Evolutionary conservation across 2,888 invertebrate species (phyloP), one percentile per base, ranked within the genome.

Genomic region (Acleris emargana): DNA sequence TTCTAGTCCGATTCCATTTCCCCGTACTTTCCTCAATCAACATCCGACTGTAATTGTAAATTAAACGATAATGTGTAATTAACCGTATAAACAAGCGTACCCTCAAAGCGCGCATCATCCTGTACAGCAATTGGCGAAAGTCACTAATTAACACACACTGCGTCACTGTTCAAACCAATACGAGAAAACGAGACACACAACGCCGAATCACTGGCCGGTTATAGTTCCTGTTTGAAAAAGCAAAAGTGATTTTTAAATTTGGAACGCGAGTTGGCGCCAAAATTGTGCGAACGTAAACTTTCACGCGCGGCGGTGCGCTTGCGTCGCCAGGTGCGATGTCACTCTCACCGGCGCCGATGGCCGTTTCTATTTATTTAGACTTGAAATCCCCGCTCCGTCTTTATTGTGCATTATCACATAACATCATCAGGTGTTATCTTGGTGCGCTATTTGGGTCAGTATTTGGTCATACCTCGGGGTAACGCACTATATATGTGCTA

Each of bases 291-390:
- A 54, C 45, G 67, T 55, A 43, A 74, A 87, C 87, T 88, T 88
- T 88, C 87, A 78, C 83, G 82, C 79, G 78, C 73, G 59, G 77
- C 76, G 64, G 61, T 67, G 73, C 76, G 80, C 84, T 83, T 82
- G 81, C 84, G 81, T 72, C 76, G 78, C 67, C 66, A 73, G 74
- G 71, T 73, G 76, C 81, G 79, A 76, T 79, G 82, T 88, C 85
- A 90, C 91, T 91, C 91, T 91, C 89, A 87, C 91, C 87, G 76
- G 78, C 73, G 75, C 77, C 72, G 68, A 74, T 69, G 69, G 73
- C 72, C 83, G 83, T 89, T 88, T 87, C 88, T 88, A 91, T 89
- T 87, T 91, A 90, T 89, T 87, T 83, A 84, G 87, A 84, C 72
- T 69, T 68, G 69, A 75, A 77, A 85, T 87, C 89, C 91, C 91